Base-by-base conservation (phyloP, 1,140 invertebrate species). In the Akabosia matsudoensis region DNA sequence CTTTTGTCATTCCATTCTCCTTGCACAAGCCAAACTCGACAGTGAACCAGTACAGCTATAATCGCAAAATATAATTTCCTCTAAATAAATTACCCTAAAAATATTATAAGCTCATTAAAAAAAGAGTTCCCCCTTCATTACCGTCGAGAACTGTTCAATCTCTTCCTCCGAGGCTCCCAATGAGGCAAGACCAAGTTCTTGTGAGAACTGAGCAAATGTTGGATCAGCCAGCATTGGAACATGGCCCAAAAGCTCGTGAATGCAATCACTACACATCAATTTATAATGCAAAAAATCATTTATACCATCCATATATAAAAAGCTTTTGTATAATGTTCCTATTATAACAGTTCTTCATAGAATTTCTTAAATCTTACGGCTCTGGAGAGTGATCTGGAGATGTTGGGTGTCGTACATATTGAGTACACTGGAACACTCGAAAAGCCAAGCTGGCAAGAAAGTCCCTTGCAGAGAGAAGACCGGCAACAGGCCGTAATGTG, bases 1-100 rank as follows among this genome's bases (percentile, higher is more conserved):
- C 97, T 85, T 94, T 93, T 31, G 97, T 88, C 82, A 92, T 88
- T 14, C 92, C 93, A 72, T 92, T 88, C 87, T 99, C 95, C 85
- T 94, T 95, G 89, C 96, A 98, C 7, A 99, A 88, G 74, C 97
- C 97, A 84, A 99, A 99, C 86, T 99, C 97, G 74, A 99, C 94
- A 22, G 97, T 99, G 86, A 99, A 99, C 97, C 97, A 99, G 85
- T 99, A 99, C 52, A 98, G 88, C 94, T 97, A 84, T 84, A 7
- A 67, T 67, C 64, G 72, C 28, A 78, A 45, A 45, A 45, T 45
- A 7, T 45, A 10, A 18, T 10, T 45, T 45, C 37, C 37, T 45
- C 18, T 45, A 45, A 45, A 45, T 45, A 10, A n/a, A n/a, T 45
- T 18, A 45, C 37, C 18, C 37, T 45, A 45, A 45, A n/a, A n/a